A percentile compares a stretch with the other conserved stretches of the same genome.
Evolutionary conservation across 2,113 vertebrate genomes (phyloP).

Genomic region (Poecilia latipinna): DNA sequence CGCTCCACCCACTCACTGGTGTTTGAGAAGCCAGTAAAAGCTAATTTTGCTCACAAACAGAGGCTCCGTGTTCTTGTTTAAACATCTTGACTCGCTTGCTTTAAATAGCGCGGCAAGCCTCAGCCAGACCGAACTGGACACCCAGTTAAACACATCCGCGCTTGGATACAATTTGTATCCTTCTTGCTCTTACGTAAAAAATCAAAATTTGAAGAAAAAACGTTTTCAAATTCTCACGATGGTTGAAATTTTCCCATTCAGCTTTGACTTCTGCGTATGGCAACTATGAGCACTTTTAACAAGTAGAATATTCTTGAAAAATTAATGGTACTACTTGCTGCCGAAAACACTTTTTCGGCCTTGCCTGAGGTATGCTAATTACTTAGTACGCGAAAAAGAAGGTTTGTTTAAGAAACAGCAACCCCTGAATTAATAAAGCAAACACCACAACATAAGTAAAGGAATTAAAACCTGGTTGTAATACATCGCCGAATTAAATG

Average conservation of each 20-base stretch:
- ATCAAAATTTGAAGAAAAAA: too few species aligned
- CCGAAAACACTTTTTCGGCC: too few species aligned
- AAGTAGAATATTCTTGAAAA: not conserved
- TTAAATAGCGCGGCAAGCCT: not conserved
- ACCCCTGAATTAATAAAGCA: too few species aligned
- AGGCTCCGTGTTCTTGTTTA: not conserved
- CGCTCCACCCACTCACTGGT: slow-evolving; percentile 20
- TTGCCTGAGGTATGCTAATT: too few species aligned
- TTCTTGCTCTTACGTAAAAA: too few species aligned
- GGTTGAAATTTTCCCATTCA: not conserved
- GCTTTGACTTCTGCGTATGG: too few species aligned
- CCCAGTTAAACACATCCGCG: not conserved
- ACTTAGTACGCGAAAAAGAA: too few species aligned
- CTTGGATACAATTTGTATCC: not conserved
- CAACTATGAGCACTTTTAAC: too few species aligned
- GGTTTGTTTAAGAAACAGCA: too few species aligned
- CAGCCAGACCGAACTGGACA: not conserved
- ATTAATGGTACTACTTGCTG: too few species aligned
- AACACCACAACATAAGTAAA: too few species aligned
- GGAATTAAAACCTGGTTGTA: too few species aligned
- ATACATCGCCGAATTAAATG: not conserved
- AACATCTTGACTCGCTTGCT: slow-evolving; percentile 6
- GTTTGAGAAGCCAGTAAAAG: slow-evolving; percentile 9
- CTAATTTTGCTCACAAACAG: slow-evolving; percentile 3
- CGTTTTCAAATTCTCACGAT: not conserved